phyloP scores from a whole-genome alignment of 1,140 invertebrate genomes.

The Drepana arcuata region DNA sequence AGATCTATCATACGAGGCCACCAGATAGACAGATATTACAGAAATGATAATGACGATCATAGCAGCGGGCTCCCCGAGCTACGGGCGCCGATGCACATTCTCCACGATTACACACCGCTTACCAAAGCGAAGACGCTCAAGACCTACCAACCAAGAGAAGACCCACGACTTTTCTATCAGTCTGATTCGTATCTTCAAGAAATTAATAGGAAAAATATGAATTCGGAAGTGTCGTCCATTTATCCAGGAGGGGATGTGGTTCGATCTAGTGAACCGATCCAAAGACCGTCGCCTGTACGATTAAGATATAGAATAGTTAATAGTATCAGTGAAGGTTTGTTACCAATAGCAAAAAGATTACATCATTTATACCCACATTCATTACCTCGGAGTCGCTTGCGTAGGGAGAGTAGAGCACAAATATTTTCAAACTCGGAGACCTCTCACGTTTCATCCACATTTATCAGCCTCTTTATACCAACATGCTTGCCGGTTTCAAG shows the following conservation, averaged over 20 bases:
- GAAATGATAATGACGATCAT: constrained; percentile 52
- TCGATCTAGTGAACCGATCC: constrained; percentile 14
- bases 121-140: constrained; percentile 24
- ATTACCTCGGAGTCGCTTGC: no score
- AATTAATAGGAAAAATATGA: constrained; percentile 31
- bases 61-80: constrained; percentile 29
- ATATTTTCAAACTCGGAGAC: no score
- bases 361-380: no score
- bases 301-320: constrained; percentile 18
- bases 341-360: no score
- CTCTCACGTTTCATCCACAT: no score
- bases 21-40: no score
- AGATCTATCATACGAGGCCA: constrained; percentile 16
- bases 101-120: constrained; percentile 15
- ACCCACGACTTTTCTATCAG: constrained; percentile 55
- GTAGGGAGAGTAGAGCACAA: no score
- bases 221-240: constrained; percentile 33
- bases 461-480: no score
- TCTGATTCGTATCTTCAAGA: constrained; percentile 55
- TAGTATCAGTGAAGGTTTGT: constrained; percentile 14
- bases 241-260: constrained; percentile 46
- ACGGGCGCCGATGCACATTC: constrained; percentile 23
- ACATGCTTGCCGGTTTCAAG: no score
- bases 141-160: constrained; percentile 46
- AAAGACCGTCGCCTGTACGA: constrained; percentile 13